Percentiles rank a stretch among this genome's conserved stretches.
phyloP scores from a whole-genome alignment of 1,140 invertebrate species.

The Brachystomella parvula region DNA sequence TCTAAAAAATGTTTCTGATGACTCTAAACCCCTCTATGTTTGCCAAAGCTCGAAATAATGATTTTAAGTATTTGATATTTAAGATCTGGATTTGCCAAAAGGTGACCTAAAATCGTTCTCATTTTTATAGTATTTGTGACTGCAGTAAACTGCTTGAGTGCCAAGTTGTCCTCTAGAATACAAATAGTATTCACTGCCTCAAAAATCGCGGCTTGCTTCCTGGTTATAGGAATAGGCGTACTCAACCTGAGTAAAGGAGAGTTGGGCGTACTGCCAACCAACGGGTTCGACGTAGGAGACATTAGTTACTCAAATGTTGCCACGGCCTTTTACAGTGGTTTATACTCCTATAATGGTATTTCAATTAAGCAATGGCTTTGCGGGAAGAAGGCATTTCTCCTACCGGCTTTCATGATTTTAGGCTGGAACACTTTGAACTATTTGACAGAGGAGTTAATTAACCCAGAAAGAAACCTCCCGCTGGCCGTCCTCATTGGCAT shows the following conservation, averaged over 20 bases:
- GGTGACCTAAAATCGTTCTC: too few species aligned
- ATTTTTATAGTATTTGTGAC: slow-evolving; percentile 71
- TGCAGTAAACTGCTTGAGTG: slow-evolving; percentile 78
- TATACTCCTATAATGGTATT: slow-evolving; percentile 83
- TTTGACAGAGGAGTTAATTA: slow-evolving; percentile 36
- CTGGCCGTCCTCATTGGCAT: slow-evolving; percentile 83
- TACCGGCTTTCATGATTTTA: too few species aligned
- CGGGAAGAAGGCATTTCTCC: too few species aligned
- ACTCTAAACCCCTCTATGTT: too few species aligned
- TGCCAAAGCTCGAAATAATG: too few species aligned
- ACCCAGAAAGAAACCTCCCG: slow-evolving; percentile 50
- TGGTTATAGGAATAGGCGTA: slow-evolving; percentile 72
- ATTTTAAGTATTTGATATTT: too few species aligned
- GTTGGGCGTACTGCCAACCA: slow-evolving; percentile 18
- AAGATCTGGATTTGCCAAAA: too few species aligned
- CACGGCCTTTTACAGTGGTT: slow-evolving; percentile 80
- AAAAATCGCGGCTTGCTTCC: slow-evolving; percentile 72
- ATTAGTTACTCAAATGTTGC: slow-evolving; percentile 64
- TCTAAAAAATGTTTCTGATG: too few species aligned
- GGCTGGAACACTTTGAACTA: slow-evolving; percentile 54
- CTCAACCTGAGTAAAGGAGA: slow-evolving; percentile 66
- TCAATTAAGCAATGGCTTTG: too few species aligned
- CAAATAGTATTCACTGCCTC: slow-evolving; percentile 82
- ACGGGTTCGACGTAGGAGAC: slow-evolving; percentile 51
- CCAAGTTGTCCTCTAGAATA: slow-evolving; percentile 75